Base-by-base conservation (phyloP, 2,888 invertebrate species). In the Luffia ferchaultella region DNA sequence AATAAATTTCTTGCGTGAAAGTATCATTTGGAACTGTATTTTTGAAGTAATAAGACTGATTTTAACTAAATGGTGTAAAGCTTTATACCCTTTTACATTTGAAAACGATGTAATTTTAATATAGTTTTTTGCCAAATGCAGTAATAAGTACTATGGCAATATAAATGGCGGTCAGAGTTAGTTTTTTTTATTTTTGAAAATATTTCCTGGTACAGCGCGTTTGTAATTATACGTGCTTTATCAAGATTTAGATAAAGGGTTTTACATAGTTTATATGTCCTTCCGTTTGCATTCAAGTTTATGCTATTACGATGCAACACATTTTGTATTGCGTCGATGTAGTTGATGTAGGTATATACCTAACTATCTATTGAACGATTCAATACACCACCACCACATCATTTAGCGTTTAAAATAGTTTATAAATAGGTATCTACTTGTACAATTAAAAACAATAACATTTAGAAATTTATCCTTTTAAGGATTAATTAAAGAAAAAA, bases 211-310 rank as follows among this genome's bases (percentile, higher is more conserved):
- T 64, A 41, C 62, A 43, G 43, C 65, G 64, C 60, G 73, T 69
- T 71, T 64, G 48, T 73, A 82, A 80, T 82, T 80, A 79, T 62
- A 57, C 56, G n/a, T n/a, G 57, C 45, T 64, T 67, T 82, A 80
- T 82, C 79, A 66, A 70, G 82, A 82, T 82, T 68, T 64, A 68
- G 80, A 82, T 80, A 78, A 71, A 67, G 55, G 60, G 57, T 61
- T 46, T 68, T 68, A 70, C 67, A 68, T 68, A 66, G 58, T 68
- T 73, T 69, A 72, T 68, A 58, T 70, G 70, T 76, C 73, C 73
- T 71, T 77, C 75, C 72, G 70, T 64, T 64, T 18, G 30, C 30
- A 30, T 30, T 7, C 3, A 30, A 30, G n/a, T n/a, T n/a, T n/a
- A n/a, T n/a, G n/a, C n/a, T n/a, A n/a, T n/a, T n/a, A n/a, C n/a